Percentiles rank a stretch among this genome's conserved stretches.
Evolutionary conservation across 2,888 invertebrate genomes (phyloP).

Genomic region (Drosophila imparisetae): DNA sequence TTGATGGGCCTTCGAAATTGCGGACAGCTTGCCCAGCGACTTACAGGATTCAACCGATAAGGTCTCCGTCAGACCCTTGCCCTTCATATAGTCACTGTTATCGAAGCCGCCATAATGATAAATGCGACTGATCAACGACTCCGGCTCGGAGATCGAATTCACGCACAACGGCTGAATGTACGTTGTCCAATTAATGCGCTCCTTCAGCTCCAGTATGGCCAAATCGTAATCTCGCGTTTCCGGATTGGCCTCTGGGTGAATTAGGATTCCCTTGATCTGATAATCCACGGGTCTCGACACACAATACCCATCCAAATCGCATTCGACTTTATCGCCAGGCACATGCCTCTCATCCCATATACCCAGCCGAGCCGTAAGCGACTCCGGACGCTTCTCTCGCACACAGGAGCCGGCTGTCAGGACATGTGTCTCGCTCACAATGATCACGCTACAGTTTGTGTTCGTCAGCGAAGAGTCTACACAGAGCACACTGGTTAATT

Average conservation of each 20-base stretch:
- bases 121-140: conserved; percentile 46
- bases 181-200: conserved; percentile 36
- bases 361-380: conserved; percentile 46
- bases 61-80: conserved; percentile 45
- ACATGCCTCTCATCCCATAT: conserved; percentile 44
- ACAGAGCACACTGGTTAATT: background rate
- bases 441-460: conserved; percentile 51
- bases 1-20: background rate
- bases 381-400: conserved; percentile 20
- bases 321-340: conserved; percentile 32
- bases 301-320: conserved; percentile 58
- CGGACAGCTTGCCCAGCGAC: conserved; percentile 4
- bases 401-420: conserved; percentile 58
- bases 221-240: conserved; percentile 54
- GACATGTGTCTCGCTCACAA: conserved; percentile 49
- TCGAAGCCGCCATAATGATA: conserved; percentile 57
- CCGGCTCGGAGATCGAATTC: conserved; percentile 28
- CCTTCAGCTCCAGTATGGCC: conserved; percentile 51
- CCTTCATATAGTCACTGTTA: conserved; percentile 3
- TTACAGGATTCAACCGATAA: conserved; percentile 43
- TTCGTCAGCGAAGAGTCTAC: conserved; percentile 1
- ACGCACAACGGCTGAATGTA: conserved; percentile 59
- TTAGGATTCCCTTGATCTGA: conserved; percentile 38
- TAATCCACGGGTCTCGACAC: conserved; percentile 49
- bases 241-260: conserved; percentile 53